Conservation (phyloP, 2,888 invertebrate genomes). For the Nymphalis c-album region DNA sequence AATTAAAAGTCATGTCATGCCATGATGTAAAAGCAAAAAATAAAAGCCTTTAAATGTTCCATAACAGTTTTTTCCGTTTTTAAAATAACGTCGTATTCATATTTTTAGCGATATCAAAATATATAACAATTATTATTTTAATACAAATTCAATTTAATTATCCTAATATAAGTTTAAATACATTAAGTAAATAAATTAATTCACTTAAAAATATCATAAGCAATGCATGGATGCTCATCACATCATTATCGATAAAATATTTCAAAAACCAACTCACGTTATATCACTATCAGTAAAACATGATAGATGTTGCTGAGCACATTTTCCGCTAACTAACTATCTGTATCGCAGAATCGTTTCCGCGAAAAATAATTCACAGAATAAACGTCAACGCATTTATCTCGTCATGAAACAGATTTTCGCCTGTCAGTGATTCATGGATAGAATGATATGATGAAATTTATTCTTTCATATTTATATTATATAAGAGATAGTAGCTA, state of each 20-base stretch:
- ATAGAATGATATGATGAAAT: background rate
- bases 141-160: too few relatives aligned
- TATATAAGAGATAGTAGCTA: background rate
- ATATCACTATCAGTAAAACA: background rate
- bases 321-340: slow-evolving; percentile 34
- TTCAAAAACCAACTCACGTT: background rate
- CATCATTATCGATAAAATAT: background rate
- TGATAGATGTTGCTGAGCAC: background rate
- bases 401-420: slow-evolving; percentile 24
- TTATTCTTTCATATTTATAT: background rate
- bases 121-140: too few relatives aligned
- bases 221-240: background rate
- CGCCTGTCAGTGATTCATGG: background rate
- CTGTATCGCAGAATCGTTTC: slow-evolving; percentile 28
- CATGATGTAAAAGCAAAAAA: too few relatives aligned
- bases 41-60: too few relatives aligned
- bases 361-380: slow-evolving; percentile 34
- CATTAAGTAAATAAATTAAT: too few relatives aligned
- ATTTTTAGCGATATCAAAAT: too few relatives aligned
- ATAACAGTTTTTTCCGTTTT: too few relatives aligned
- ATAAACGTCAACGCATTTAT: slow-evolving; percentile 40
- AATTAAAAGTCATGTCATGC: too few relatives aligned
- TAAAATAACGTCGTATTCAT: too few relatives aligned
- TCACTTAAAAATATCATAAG: background rate
- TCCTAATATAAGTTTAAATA: too few relatives aligned